Evolutionary conservation across 2,113 vertebrate species (phyloP).

Genomic region (Passer domesticus): DNA sequence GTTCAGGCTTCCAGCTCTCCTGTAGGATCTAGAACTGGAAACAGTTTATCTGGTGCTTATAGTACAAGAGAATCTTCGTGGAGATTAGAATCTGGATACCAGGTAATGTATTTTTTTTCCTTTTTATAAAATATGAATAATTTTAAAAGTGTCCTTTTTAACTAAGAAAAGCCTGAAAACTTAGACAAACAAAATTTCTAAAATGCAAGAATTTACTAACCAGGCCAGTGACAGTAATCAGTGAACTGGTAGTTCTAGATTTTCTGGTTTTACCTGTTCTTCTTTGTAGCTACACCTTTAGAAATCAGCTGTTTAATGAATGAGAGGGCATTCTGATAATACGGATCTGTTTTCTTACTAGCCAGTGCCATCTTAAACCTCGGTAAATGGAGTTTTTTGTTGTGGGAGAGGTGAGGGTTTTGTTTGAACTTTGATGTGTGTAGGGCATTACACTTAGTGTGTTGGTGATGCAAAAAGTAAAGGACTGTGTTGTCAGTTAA

Average conservation of each 20-base stretch:
- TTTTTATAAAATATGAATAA: neutral
- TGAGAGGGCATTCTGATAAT: neutral
- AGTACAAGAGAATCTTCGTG: slow-evolving; percentile 79
- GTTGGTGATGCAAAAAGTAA: neutral
- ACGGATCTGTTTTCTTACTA: neutral
- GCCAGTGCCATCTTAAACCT: neutral
- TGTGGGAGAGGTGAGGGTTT: neutral
- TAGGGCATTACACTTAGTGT: fast-evolving
- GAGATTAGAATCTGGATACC: slow-evolving; percentile 85
- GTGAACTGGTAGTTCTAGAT: neutral
- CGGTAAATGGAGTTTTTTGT: neutral
- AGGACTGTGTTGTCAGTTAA: neutral
- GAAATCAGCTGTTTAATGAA: neutral
- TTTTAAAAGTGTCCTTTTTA: neutral
- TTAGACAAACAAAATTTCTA: neutral
- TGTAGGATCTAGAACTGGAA: slow-evolving; percentile 71
- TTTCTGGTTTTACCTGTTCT: neutral
- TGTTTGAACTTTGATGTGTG: neutral
- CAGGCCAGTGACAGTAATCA: neutral
- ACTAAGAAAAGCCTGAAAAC: neutral
- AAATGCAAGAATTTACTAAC: neutral
- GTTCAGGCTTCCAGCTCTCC: slow-evolving; percentile 80
- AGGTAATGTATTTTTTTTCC: slow-evolving; percentile 76
- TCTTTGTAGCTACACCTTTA: neutral
- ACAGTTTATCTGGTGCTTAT: slow-evolving; percentile 76